These are phyloP conservation scores for Disparrhopalites patrizii DNA, from an alignment of 2,888 invertebrate species.

Conservation along the genomic window DNA sequence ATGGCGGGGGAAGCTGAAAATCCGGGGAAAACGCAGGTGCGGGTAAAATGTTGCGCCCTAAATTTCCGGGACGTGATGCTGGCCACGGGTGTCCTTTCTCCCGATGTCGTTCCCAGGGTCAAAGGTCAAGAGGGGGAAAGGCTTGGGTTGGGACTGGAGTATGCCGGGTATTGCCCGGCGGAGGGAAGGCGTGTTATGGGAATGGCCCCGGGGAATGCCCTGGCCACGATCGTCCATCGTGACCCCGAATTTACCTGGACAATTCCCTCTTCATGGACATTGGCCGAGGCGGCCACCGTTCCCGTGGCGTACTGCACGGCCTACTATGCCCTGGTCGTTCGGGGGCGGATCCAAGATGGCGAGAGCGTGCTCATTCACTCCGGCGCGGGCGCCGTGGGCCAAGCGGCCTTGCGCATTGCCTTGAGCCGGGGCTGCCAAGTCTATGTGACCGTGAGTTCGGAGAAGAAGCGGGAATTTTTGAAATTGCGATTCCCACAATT, in stretches of 20 bases:
- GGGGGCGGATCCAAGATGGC: constrained; percentile 56
- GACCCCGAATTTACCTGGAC: constrained; percentile 56
- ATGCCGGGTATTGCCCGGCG: constrained; percentile 54
- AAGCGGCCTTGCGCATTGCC: constrained; percentile 70
- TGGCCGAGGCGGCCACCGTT: constrained; percentile 64
- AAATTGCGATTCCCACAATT: constrained; percentile 72
- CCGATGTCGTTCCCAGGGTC: constrained; percentile 68
- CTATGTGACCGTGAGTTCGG: constrained; percentile 66
- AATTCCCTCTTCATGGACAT: constrained; percentile 59
- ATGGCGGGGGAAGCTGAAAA: constrained; percentile 61
- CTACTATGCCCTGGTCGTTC: constrained; percentile 60
- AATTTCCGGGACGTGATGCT: constrained; percentile 96
- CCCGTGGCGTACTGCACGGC: constrained; percentile 63
- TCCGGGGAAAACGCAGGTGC: neutral
- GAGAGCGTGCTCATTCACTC: constrained; percentile 57
- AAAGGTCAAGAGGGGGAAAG: constrained; percentile 56
- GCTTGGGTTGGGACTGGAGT: constrained; percentile 62
- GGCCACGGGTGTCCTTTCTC: constrained; percentile 81
- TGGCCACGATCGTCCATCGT: constrained; percentile 57
- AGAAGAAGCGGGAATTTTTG: constrained; percentile 81
- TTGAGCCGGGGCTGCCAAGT: constrained; percentile 62
- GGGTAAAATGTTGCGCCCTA: constrained; percentile 69
- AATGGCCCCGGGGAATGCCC: constrained; percentile 54
- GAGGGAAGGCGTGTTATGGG: constrained; percentile 53
- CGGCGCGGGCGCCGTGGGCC: constrained; percentile 70